phyloP scores from a whole-genome alignment of 2,113 vertebrate genomes.

The Terrapene triunguis region DNA sequence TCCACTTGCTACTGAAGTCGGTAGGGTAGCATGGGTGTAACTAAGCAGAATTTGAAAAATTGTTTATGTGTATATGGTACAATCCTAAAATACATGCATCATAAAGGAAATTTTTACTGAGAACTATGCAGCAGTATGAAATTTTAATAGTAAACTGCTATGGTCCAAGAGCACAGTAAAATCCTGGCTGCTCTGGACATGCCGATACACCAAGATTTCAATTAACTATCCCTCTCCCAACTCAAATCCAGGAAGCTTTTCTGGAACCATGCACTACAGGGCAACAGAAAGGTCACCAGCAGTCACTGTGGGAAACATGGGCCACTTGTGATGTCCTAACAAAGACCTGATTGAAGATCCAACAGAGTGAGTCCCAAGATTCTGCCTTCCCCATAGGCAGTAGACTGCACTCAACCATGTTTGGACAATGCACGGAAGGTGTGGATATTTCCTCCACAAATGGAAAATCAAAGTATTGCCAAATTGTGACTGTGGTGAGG shows the following conservation, averaged over 20 bases:
- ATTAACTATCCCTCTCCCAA: neutral
- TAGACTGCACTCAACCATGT: neutral
- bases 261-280: too few species aligned
- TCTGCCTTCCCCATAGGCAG: neutral
- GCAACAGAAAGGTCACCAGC: neutral
- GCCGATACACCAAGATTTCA: neutral
- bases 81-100: neutral
- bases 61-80: neutral
- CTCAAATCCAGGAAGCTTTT: neutral
- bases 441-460: neutral
- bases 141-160: slow-evolving; percentile 26
- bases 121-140: slow-evolving; percentile 31
- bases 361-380: neutral
- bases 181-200: neutral
- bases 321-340: neutral
- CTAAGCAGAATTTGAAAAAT: neutral
- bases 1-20: slow-evolving; percentile 21
- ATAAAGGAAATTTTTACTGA: neutral
- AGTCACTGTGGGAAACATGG: neutral
- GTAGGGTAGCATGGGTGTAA: neutral
- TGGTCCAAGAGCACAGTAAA: neutral
- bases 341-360: neutral
- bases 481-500: neutral
- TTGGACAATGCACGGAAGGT: neutral
- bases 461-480: neutral